These are phyloP conservation scores for Myrmophylax atrothorax DNA, from an alignment of 2,113 vertebrate genomes.

Conservation along the genomic window DNA sequence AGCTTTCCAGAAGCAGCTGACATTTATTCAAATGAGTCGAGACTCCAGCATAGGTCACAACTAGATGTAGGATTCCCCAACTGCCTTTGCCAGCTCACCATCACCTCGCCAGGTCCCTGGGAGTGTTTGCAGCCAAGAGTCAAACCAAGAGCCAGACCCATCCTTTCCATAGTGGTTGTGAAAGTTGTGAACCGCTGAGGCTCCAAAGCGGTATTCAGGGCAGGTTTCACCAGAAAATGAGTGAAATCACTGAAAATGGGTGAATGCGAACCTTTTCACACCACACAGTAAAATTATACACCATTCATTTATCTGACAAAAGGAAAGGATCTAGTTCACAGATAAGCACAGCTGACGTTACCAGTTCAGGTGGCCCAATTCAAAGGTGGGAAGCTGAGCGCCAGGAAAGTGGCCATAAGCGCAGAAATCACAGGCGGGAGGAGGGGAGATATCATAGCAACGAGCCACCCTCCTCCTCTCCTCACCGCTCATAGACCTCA, in stretches of 20 bases:
- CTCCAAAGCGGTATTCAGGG: not conserved
- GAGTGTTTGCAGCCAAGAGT: not conserved
- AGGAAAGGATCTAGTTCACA: not conserved
- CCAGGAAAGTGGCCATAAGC: not conserved
- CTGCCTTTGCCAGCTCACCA: not conserved
- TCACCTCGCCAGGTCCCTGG: fast-evolving
- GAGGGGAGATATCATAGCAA: not conserved
- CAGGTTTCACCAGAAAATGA: not conserved
- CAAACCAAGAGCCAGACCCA: fast-evolving
- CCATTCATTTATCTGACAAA: not conserved
- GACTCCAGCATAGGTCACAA: not conserved
- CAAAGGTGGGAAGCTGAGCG: not conserved
- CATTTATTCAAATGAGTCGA: not conserved
- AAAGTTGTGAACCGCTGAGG: not conserved
- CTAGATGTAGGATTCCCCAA: not conserved
- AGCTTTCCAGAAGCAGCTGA: not conserved
- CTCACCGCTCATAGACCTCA: fast-evolving
- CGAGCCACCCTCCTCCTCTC: not conserved
- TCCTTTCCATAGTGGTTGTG: not conserved
- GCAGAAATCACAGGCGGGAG: not conserved
- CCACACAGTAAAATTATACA: not conserved
- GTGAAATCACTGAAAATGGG: not conserved
- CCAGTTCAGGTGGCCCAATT: not conserved
- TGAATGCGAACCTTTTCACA: not conserved
- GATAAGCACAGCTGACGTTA: not conserved